Base-by-base conservation (phyloP, 2,888 invertebrate species). In the Amphiduros pacificus region DNA sequence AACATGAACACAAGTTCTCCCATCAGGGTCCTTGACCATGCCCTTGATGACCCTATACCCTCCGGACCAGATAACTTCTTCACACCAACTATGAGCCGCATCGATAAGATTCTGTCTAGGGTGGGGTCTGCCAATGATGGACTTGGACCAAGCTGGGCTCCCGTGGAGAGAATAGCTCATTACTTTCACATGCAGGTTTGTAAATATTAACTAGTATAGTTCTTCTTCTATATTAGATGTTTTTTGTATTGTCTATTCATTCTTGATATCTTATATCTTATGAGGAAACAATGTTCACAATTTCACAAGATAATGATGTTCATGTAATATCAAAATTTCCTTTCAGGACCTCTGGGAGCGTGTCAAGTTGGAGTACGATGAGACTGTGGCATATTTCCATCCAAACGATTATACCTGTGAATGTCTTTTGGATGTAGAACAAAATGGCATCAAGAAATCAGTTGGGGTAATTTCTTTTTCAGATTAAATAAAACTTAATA, bases 151-250 rank as follows among this genome's bases (percentile, higher is more conserved):
- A 66, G 73, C 66, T 76, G 76, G 76, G 75, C 76, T 0, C 68
- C 75, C 6, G 63, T 74, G 0, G 76, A 76, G 60, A 60, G 76
- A 27, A 67, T 76, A 11, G 76, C 70, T 1, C 76, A 76, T 49
- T 63, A 68, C 11, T 75, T 76, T 63, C 76, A 76, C 58, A 76
- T 76, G 76, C 68, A 68, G n/a, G n/a, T n/a, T n/a, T n/a, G n/a
- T n/a, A n/a, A n/a, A n/a, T n/a, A n/a, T n/a, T n/a, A n/a, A n/a
- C n/a, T n/a, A n/a, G n/a, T n/a, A n/a, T n/a, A n/a, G n/a, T n/a
- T n/a, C n/a, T n/a, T n/a, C n/a, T n/a, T n/a, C n/a, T n/a, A n/a
- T n/a, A n/a, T n/a, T n/a, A n/a, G n/a, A n/a, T n/a, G n/a, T n/a
- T n/a, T n/a, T n/a, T n/a, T n/a, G n/a, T n/a, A n/a, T n/a, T n/a